These are phyloP conservation scores for Brachirus orientalis DNA, from an alignment of 2,113 vertebrate species.

Conservation along the genomic window DNA sequence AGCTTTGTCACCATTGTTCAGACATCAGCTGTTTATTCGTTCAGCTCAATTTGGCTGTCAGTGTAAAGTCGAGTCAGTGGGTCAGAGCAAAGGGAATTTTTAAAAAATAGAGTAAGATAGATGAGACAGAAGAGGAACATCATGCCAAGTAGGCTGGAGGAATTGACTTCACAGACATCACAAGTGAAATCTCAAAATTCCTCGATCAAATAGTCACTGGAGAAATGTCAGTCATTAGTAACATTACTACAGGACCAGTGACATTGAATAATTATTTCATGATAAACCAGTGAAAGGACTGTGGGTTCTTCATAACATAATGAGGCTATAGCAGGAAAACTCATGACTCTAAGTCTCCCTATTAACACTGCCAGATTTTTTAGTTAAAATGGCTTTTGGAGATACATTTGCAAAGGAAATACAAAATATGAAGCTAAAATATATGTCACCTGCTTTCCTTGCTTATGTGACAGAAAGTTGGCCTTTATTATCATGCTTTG, in stretches of 20 bases:
- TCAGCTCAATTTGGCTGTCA: slow-evolving; percentile 52
- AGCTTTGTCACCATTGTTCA: slow-evolving; percentile 73
- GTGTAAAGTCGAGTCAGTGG: slow-evolving; percentile 54
- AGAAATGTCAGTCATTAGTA: slow-evolving; percentile 6
- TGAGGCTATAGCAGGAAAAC: slow-evolving; percentile 24
- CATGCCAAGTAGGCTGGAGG: slow-evolving; percentile 35
- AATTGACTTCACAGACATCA: no score
- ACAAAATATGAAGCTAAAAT: slow-evolving; percentile 21
- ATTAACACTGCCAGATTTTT: slow-evolving; percentile 32
- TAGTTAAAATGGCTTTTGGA: slow-evolving; percentile 18
- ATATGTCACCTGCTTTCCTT: slow-evolving; percentile 10
- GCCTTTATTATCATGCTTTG: background rate
- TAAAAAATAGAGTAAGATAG: slow-evolving; percentile 23
- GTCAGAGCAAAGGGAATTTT: slow-evolving; percentile 40
- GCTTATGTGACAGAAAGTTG: slow-evolving; percentile 4
- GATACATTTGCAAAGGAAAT: slow-evolving; percentile 4
- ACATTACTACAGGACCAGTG: slow-evolving; percentile 2
- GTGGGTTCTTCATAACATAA: slow-evolving; percentile 39
- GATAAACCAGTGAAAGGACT: slow-evolving; percentile 30
- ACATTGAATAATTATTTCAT: slow-evolving; percentile 45
- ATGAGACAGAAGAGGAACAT: slow-evolving; percentile 24
- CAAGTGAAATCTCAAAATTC: slow-evolving; percentile 24
- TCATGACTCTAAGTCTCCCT: slow-evolving; percentile 21
- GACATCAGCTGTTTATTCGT: slow-evolving; percentile 74
- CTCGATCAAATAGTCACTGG: slow-evolving; percentile 1